Conservation (phyloP, 2,888 invertebrate species). For the Allophyes oxyacanthae region DNA sequence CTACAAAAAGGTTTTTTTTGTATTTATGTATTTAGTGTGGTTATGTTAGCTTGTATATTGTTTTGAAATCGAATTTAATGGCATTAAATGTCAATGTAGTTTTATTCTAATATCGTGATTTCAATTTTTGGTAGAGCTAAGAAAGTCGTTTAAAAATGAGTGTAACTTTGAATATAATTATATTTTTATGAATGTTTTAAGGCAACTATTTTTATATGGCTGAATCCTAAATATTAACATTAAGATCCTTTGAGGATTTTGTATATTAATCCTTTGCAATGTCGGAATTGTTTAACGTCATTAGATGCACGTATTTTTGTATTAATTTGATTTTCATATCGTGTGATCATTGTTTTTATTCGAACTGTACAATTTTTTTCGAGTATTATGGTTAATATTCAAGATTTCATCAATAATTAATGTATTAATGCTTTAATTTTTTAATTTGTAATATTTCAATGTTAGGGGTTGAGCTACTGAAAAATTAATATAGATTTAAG, state of each 20-base stretch:
- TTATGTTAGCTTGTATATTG: conserved; percentile 20
- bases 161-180: conserved; percentile 24
- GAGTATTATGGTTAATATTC: neutral
- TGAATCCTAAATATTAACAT: conserved; percentile 57
- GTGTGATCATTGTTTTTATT: conserved; percentile 23
- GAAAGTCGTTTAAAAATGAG: neutral
- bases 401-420: too few species aligned
- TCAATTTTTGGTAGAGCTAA: conserved; percentile 18
- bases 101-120: conserved; percentile 26
- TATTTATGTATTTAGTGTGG: conserved; percentile 11
- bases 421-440: too few species aligned
- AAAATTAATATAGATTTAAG: too few species aligned
- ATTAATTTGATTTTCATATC: conserved; percentile 22
- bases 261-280: conserved; percentile 56
- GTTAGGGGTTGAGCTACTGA: too few species aligned
- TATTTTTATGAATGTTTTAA: conserved; percentile 46
- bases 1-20: conserved; percentile 13
- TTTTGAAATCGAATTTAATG: conserved; percentile 45
- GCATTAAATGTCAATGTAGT: conserved; percentile 53
- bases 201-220: conserved; percentile 56
- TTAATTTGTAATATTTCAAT: too few species aligned
- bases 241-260: conserved; percentile 47
- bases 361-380: conserved; percentile 29
- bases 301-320: conserved; percentile 36
- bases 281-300: conserved; percentile 57